Conservation (phyloP, 2,888 invertebrate species). For the Sthenelais limicola region DNA sequence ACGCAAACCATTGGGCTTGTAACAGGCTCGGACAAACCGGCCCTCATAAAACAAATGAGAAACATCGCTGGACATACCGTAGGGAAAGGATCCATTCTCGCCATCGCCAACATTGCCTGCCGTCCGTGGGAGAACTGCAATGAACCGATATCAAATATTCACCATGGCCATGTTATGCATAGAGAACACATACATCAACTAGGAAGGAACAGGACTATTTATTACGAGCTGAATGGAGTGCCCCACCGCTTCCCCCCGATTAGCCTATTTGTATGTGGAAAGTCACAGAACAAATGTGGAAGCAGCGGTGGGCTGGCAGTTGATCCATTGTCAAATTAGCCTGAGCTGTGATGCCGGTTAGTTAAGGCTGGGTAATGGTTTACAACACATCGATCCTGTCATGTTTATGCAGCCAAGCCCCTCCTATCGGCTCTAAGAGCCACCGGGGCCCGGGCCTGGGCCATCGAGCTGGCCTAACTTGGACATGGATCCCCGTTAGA, state of each 20-base stretch:
- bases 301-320: not conserved
- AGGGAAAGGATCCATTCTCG: conserved; percentile 5
- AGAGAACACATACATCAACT: not conserved
- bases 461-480: too few species aligned
- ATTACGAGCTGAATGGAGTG: not conserved
- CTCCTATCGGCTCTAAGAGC: too few species aligned
- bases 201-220: not conserved
- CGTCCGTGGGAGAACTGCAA: conserved; percentile 20
- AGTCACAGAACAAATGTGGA: not conserved
- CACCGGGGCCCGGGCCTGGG: too few species aligned
- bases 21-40: too few species aligned
- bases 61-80: conserved; percentile 11
- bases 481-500: too few species aligned
- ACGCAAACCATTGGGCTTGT: too few species aligned
- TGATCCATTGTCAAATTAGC: conserved; percentile 13
- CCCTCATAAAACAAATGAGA: too few species aligned
- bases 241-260: not conserved
- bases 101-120: conserved; percentile 22
- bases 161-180: not conserved
- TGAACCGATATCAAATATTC: not conserved
- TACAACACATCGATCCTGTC: not conserved
- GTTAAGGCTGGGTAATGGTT: conserved; percentile 13
- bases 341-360: not conserved
- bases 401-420: too few species aligned
- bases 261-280: conserved; percentile 10